Evolutionary conservation across 2,888 invertebrate genomes (phyloP).

Genomic region (Junonia oenone): DNA sequence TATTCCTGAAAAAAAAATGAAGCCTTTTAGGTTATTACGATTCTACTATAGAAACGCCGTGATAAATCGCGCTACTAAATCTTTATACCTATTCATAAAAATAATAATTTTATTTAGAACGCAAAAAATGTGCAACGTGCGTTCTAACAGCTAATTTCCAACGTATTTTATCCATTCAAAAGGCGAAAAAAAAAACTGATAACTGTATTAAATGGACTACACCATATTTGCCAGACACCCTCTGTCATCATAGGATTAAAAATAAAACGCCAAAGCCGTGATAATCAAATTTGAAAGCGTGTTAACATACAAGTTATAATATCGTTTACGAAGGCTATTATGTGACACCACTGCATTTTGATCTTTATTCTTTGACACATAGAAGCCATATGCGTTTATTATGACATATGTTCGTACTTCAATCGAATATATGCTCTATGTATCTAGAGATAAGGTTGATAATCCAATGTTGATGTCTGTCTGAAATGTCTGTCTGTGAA

Average conservation of each 20-base stretch:
- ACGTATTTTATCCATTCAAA: neutral
- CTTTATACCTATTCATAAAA: no score
- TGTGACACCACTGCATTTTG: neutral
- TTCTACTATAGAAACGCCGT: no score
- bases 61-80: no score
- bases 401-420: neutral
- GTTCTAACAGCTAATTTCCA: neutral
- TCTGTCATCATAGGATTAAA: slow-evolving; percentile 15
- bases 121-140: no score
- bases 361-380: neutral
- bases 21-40: no score
- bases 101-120: no score
- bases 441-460: neutral
- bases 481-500: neutral
- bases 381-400: neutral
- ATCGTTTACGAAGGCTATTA: slow-evolving; percentile 2
- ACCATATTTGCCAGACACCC: slow-evolving; percentile 1
- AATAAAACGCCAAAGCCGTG: slow-evolving; percentile 14
- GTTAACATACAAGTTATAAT: slow-evolving; percentile 11
- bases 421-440: neutral
- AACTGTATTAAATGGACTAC: slow-evolving; percentile 2
- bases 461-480: neutral
- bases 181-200: slow-evolving; percentile 1
- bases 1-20: no score
- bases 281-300: slow-evolving; percentile 19